Percentiles rank a stretch among this genome's conserved stretches.
Evolutionary conservation across 2,113 vertebrate genomes (phyloP).

Genomic region (Microcebus tavaratra): DNA sequence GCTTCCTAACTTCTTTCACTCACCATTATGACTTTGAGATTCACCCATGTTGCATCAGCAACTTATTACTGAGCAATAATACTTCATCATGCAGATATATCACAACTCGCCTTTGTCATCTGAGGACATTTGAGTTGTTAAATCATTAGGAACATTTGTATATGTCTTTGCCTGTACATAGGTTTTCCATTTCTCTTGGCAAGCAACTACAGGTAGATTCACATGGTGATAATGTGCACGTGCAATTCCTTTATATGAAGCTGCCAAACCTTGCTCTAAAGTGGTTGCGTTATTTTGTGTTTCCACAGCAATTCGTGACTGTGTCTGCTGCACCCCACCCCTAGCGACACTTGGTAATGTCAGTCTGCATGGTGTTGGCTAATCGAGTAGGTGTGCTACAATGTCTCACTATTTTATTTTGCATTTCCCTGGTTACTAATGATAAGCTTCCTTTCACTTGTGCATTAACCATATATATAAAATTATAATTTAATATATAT

Average conservation of each 20-base stretch:
- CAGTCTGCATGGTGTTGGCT: accelerated
- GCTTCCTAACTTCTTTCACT: not conserved
- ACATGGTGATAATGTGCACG: accelerated
- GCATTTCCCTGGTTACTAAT: not conserved
- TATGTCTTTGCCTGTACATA: not conserved
- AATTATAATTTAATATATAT: not conserved
- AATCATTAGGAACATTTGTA: not conserved
- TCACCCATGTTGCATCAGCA: accelerated
- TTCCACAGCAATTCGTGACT: accelerated
- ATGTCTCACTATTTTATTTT: accelerated
- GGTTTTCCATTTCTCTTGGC: not conserved
- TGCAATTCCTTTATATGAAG: not conserved
- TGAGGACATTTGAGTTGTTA: no score
- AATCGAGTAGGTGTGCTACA: accelerated
- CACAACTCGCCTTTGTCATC: no score
- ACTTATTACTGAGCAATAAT: accelerated
- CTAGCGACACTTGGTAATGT: accelerated
- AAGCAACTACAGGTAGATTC: not conserved
- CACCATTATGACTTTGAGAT: not conserved
- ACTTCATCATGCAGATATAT: accelerated
- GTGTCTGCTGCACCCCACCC: accelerated
- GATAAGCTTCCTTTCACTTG: not conserved
- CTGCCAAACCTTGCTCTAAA: not conserved
- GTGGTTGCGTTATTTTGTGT: not conserved
- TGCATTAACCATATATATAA: not conserved